Evolutionary conservation across 2,888 invertebrate genomes (phyloP), one percentile per base, ranked within the genome.

Genomic region (Lasioglossum morio): DNA sequence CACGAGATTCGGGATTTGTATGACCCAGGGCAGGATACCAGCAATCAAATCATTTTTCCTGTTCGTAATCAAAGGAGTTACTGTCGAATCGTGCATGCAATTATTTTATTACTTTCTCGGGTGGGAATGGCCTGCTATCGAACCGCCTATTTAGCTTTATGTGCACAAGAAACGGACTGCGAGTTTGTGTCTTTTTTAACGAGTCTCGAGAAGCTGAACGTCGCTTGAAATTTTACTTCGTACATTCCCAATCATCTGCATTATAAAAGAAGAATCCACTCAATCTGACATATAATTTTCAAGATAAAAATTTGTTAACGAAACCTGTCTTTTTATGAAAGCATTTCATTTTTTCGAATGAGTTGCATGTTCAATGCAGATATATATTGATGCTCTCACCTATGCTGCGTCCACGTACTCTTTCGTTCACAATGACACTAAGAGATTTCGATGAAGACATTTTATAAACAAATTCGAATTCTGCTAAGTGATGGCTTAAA

Each of bases 401-500:
- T 94, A 99, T 97, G 95, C 99, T 98, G 92, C 98, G 98, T 94
- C 97, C 99, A 89, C 99, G 97, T 69, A 99, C 99, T 91, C 99
- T 97, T 96, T 99, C 99, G 96, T 99, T 99, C 40, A 99, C 99
- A 93, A 99, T 98, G 12, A 99, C 98, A 92, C 99, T 99, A 78
- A 99, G 97, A 91, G 37, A 37, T 98, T 96, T 99, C 99, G 96
- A 19, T 7, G 23, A 48, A 48, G 48, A 23, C 48, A 10, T n/a
- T 53, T n/a, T 53, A 2, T 3, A 10, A 53, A 53, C n/a, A 53
- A 53, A 23, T 53, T 23, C 53, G n/a, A 53, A 53, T n/a, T 23
- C 43, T 53, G 8, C 16, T 0, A 53, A 53, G 23, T 8, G 48
- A 53, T 2, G 23, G 23, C 2, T 53, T 0, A 8, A 53, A 43